Evolutionary conservation across 35 echinoderm and acorn worm species (phyloP), one percentile per base, ranked within the genome.

Genomic region (Strongylocentrotus purpuratus): DNA sequence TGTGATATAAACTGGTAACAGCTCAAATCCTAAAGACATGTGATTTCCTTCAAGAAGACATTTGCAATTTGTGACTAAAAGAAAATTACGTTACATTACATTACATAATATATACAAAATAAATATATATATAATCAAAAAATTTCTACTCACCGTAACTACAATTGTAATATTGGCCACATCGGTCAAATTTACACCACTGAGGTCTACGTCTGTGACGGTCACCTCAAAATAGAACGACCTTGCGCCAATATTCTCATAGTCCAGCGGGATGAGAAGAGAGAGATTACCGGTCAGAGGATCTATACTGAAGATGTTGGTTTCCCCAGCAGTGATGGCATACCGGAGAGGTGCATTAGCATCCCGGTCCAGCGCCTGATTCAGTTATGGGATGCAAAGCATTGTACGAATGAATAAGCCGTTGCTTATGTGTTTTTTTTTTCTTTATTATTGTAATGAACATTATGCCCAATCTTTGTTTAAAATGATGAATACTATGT

Each of bases 361-460:
- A 58, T 99, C 96, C 65, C 88, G 32, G 58, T 97, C 97, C n/a
- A 97, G 35, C 0, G 95, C 96, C 98, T 99, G 18, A 25, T 28
- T 78, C n/a, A n/a, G n/a, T n/a, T 12, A 55, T 55, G 7, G 50
- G 10, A 55, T 50, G 10, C 9, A 55, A 55, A 55, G 50, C 50
- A 55, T 55, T 10, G 10, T 55, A 11, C 11, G 5, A 15, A 55
- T 12, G 50, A 55, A 55, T 55, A 55, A 55, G 50, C 11, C 10
- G 15, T 55, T 41, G 35, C 35, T 41, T 41, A 41, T 3, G 35
- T 41, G 3, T 41, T 0, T 41, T 3, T 41, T 41, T 41, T 0
- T 41, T 3, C 35, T 41, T 41, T 41, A 41, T 41, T 0, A 41
- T 41, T 41, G 35, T 41, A 41, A 41, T 41, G 35, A 41, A 41